A percentile compares a stretch with the other conserved stretches of the same genome.
These are phyloP conservation scores for Platanista minor DNA, from an alignment of 2,113 vertebrate species.

Conservation along the genomic window DNA sequence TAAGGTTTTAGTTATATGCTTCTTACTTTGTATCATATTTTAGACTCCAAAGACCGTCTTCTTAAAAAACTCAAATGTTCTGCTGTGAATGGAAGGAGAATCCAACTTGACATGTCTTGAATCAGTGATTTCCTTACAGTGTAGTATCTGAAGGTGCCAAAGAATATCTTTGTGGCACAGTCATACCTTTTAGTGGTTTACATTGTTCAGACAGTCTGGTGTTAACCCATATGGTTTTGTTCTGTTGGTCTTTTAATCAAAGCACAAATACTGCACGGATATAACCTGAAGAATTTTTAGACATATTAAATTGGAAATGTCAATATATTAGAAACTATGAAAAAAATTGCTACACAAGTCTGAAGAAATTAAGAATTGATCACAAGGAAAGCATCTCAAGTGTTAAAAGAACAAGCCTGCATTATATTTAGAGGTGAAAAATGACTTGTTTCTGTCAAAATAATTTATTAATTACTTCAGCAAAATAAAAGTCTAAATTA, in stretches of 20 bases:
- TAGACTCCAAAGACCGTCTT: neutral
- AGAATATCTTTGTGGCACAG: neutral
- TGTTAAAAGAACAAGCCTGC: neutral
- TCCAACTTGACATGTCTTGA: neutral
- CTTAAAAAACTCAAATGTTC: neutral
- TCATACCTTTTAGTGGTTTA: neutral
- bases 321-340: neutral
- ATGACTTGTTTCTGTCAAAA: neutral
- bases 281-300: neutral
- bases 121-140: neutral
- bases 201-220: neutral
- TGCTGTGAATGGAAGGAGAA: neutral
- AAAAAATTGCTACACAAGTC: neutral
- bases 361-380: slow-evolving; percentile 1
- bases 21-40: neutral
- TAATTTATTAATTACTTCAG: neutral
- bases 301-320: neutral
- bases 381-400: neutral
- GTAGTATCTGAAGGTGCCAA: neutral
- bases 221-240: neutral
- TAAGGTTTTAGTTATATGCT: neutral
- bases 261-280: neutral
- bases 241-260: neutral
- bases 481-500: neutral
- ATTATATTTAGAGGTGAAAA: neutral